These are phyloP conservation scores for Hydriomena furcata DNA, from an alignment of 2,888 invertebrate genomes.

Conservation along the genomic window DNA sequence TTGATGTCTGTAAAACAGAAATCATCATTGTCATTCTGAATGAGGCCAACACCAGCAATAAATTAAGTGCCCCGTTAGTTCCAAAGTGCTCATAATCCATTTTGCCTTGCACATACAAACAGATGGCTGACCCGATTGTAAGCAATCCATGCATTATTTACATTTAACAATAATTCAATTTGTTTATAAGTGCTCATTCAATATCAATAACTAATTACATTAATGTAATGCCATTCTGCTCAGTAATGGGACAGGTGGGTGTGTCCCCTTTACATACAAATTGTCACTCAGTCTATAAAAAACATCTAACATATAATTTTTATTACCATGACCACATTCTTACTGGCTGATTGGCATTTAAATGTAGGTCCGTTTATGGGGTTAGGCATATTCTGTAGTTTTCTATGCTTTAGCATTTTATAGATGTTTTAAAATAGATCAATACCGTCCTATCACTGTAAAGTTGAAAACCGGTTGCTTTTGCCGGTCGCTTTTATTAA, in stretches of 20 bases:
- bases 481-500: background rate
- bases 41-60: background rate
- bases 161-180: conserved; percentile 16
- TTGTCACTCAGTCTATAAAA: conserved; percentile 28
- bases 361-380: conserved; percentile 16
- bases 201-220: conserved; percentile 3
- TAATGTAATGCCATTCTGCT: conserved; percentile 5
- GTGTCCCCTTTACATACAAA: conserved; percentile 32
- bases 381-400: background rate
- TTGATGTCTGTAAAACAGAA: no score
- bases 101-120: conserved; percentile 3
- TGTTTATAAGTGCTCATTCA: conserved; percentile 10
- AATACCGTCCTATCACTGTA: no score
- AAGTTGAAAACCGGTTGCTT: no score
- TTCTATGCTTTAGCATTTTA: background rate
- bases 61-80: background rate
- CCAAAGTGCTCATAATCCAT: conserved; percentile 7
- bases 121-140: conserved; percentile 18
- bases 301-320: conserved; percentile 21
- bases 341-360: conserved; percentile 25
- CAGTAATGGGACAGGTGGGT: conserved; percentile 22
- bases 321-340: conserved; percentile 20
- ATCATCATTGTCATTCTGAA: background rate
- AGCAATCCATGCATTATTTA: conserved; percentile 18
- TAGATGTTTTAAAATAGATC: no score